phyloP scores from a whole-genome alignment of 2,888 invertebrate species.

The Hydriomena furcata region DNA sequence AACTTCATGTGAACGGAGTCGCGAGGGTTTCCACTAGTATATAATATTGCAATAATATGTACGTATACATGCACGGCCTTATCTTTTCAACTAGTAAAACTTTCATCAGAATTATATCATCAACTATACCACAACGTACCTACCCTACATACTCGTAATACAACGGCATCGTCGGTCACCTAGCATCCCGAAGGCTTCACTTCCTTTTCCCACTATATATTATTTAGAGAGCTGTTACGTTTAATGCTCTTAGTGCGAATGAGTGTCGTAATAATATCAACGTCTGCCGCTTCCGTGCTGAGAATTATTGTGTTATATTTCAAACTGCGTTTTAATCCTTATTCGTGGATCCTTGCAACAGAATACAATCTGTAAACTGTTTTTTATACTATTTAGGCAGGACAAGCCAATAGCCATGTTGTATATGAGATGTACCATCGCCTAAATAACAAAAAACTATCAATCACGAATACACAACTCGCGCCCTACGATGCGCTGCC shows the following conservation, averaged over 20 bases:
- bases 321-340: constrained; percentile 4
- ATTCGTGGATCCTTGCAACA: not conserved
- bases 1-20: too few species aligned
- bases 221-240: constrained; percentile 37
- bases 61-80: too few species aligned
- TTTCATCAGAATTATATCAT: not conserved
- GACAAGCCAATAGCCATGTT: too few species aligned
- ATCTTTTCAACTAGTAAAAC: not conserved
- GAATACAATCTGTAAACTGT: not conserved
- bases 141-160: constrained; percentile 10
- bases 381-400: too few species aligned
- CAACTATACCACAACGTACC: constrained; percentile 13
- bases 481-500: too few species aligned
- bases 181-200: constrained; percentile 17
- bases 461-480: too few species aligned
- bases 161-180: constrained; percentile 17
- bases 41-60: too few species aligned
- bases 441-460: too few species aligned
- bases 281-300: constrained; percentile 15
- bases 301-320: constrained; percentile 21
- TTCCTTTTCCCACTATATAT: constrained; percentile 28
- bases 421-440: too few species aligned
- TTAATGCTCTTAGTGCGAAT: constrained; percentile 43
- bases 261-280: constrained; percentile 30
- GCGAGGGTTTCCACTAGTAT: too few species aligned